These are phyloP conservation scores for Drosophila albomicans DNA, from an alignment of 1,140 invertebrate species.

Conservation along the genomic window DNA sequence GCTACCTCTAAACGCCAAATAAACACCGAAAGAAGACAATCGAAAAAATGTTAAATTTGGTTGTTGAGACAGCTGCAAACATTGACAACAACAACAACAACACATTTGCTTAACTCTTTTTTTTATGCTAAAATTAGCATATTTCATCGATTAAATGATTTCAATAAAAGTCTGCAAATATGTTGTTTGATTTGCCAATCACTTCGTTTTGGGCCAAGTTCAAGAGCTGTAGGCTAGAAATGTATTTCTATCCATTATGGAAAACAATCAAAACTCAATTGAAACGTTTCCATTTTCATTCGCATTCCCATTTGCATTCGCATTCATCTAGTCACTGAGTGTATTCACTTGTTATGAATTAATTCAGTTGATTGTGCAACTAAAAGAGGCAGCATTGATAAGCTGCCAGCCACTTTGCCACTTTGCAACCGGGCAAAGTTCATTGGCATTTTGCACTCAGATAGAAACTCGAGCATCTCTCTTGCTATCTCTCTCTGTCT, in stretches of 20 bases:
- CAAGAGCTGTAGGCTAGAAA: conserved; percentile 37
- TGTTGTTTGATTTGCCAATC: conserved; percentile 24
- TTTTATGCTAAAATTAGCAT: conserved; percentile 65
- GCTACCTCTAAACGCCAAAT: conserved; percentile 27
- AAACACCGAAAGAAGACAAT: conserved; percentile 19
- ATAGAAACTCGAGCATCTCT: not conserved
- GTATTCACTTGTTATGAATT: conserved; percentile 25
- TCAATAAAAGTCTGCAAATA: conserved; percentile 8
- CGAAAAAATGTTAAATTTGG: conserved; percentile 57
- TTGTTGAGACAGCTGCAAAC: conserved; percentile 38
- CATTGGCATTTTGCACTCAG: conserved; percentile 44
- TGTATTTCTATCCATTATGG: not conserved
- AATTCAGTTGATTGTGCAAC: conserved; percentile 36
- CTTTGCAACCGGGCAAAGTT: conserved; percentile 35
- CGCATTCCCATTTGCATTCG: not conserved
- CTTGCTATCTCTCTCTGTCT: too few species aligned
- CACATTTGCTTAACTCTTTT: not conserved
- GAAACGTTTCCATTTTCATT: conserved; percentile 14
- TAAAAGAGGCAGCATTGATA: conserved; percentile 30
- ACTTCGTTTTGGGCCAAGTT: conserved; percentile 34
- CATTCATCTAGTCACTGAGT: conserved; percentile 2
- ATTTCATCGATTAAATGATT: conserved; percentile 2
- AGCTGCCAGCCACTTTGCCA: conserved; percentile 7
- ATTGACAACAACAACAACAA: not conserved
- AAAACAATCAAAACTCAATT: conserved; percentile 22